Conservation (phyloP, 1,140 invertebrate species). For the Drosophila gunungcola region DNA sequence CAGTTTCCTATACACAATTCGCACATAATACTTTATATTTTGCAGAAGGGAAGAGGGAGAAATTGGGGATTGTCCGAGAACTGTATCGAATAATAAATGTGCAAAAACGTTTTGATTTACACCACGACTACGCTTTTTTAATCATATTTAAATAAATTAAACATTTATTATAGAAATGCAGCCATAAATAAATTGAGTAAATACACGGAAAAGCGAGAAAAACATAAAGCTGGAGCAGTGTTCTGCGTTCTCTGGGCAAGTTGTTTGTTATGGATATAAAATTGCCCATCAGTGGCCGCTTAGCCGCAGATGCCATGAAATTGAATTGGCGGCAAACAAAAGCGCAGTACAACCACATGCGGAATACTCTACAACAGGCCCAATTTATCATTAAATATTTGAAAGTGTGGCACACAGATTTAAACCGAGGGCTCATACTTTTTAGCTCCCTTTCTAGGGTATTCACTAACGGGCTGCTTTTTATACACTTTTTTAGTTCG, state of each 20-base stretch:
- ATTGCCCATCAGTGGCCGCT: slow-evolving; percentile 39
- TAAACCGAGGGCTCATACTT: not conserved
- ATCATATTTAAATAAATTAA: slow-evolving; percentile 82
- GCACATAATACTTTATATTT: slow-evolving; percentile 54
- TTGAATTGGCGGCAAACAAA: slow-evolving; percentile 26
- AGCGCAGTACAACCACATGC: not conserved
- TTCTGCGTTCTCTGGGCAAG: not conserved
- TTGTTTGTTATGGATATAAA: slow-evolving; percentile 30
- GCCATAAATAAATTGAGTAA: slow-evolving; percentile 76
- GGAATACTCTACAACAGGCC: not conserved
- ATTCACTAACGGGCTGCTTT: not conserved
- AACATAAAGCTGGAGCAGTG: slow-evolving; percentile 18
- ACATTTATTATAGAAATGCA: slow-evolving; percentile 75
- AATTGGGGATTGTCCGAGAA: not conserved
- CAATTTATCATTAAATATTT: slow-evolving; percentile 13
- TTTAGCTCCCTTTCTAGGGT: slow-evolving; percentile 4
- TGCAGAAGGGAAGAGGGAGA: not conserved
- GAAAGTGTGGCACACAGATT: not conserved
- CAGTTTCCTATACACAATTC: slow-evolving; percentile 50
- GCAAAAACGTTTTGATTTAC: slow-evolving; percentile 75
- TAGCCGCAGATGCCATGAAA: slow-evolving; percentile 30
- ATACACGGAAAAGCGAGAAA: slow-evolving; percentile 34
- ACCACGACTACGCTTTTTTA: slow-evolving; percentile 59
- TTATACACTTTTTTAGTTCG: not conserved
- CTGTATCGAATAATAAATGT: slow-evolving; percentile 60